Evolutionary conservation across 2,888 invertebrate species (phyloP), one percentile per base, ranked within the genome.

Genomic region (Thereva nobilitata): DNA sequence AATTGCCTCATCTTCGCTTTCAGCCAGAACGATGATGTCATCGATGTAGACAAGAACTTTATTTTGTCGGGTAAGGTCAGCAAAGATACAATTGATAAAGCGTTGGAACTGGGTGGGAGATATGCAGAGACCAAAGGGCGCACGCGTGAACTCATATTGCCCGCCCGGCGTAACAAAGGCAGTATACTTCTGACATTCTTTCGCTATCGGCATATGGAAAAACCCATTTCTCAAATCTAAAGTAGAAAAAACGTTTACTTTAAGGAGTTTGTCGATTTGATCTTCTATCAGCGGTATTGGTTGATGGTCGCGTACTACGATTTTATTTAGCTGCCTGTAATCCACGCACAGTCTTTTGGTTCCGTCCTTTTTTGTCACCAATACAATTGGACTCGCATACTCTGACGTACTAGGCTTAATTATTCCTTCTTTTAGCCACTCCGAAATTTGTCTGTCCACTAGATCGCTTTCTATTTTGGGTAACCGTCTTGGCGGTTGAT

Each of bases 121-220:
- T 7, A n/a, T 54, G n/a, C 54, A 54, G 7, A 54, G 12, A 7
- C 38, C 54, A 38, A 42, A 54, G 1, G 54, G 54, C 34, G 54
- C 41, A 37, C 54, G 23, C 37, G 41, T 37, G 38, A 54, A 54
- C 40, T 54, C 54, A 9, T 23, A 53, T 2, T 76, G 78, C 4
- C 78, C 78, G 67, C 72, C 71, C 9, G 72, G 77, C 7, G 76
- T 78, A 0, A 80, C 77, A 71, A 80, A 79, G 0, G 78, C 64
- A 3, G 78, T 79, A 65, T 77, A 78, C 70, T 76, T 76, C 8
- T 23, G 8, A 68, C 73, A 74, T 3, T 67, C 67, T 56, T 71
- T 64, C n/a, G 74, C 72, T 2, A 79, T 69, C 3, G 66, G 65
- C n/a, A 78, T 75, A 70, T 79, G 77, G 35, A 77, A 75, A 70